Conservation (phyloP, 2,113 vertebrate species). For the Fulica atra region DNA sequence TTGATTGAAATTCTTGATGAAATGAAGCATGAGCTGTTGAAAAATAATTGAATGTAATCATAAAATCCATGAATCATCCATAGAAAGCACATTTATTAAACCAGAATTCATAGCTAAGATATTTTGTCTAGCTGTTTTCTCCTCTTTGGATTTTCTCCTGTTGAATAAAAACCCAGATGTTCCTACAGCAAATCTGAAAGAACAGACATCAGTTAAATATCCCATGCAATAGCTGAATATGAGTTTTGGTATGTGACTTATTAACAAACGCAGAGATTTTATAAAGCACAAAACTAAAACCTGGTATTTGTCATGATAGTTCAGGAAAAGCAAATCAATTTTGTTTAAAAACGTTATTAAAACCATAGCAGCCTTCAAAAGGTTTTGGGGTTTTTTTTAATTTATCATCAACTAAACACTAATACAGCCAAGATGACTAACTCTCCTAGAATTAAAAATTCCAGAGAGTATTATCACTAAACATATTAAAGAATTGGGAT, state of each 20-base stretch:
- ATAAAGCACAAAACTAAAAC: background rate
- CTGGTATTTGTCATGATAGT: background rate
- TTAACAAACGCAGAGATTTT: background rate
- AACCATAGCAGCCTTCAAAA: background rate
- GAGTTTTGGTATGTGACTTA: background rate
- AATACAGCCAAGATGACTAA: constrained; percentile 19
- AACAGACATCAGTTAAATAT: constrained; percentile 42
- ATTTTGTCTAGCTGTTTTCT: constrained; percentile 68
- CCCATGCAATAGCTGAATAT: background rate
- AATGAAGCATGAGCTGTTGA: constrained; percentile 76
- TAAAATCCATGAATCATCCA: constrained; percentile 75
- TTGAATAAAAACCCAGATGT: constrained; percentile 64
- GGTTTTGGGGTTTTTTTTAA: background rate
- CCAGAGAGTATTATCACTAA: background rate
- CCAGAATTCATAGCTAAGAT: constrained; percentile 68
- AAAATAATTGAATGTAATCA: constrained; percentile 79
- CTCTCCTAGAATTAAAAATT: background rate
- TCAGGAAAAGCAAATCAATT: background rate
- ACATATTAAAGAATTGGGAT: constrained; percentile 36
- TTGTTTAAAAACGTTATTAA: background rate
- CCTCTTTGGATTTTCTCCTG: constrained; percentile 42
- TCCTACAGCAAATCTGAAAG: constrained; percentile 45
- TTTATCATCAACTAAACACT: background rate
- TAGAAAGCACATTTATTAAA: constrained; percentile 74
- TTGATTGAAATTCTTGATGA: constrained; percentile 74